These are phyloP conservation scores for Marcusenius ussheri DNA, from an alignment of 2,113 vertebrate species.

Conservation along the genomic window DNA sequence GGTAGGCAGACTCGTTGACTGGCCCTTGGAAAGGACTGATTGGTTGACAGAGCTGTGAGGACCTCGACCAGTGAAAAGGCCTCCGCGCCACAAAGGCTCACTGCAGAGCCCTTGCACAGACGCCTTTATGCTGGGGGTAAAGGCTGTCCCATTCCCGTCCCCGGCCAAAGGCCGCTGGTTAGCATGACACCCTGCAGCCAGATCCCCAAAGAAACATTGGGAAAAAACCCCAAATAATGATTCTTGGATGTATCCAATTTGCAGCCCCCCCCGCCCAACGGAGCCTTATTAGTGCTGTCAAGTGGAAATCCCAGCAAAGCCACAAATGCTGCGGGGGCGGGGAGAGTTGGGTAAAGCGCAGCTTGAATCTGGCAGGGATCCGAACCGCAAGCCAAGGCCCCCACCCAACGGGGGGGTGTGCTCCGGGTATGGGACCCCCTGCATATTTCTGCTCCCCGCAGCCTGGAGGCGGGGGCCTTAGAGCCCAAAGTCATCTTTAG, in stretches of 20 bases:
- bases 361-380: not conserved
- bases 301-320: conserved; percentile 7
- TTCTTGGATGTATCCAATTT: not conserved
- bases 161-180: not conserved
- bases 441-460: not conserved
- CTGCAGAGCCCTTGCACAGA: not conserved
- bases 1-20: not conserved
- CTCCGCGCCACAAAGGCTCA: not conserved
- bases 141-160: not conserved
- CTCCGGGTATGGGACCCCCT: not conserved
- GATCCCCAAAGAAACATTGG: not conserved
- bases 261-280: not conserved
- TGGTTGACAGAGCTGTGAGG: not conserved
- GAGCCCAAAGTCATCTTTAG: not conserved
- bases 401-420: not conserved
- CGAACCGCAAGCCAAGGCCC: not conserved
- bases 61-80: not conserved
- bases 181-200: not conserved
- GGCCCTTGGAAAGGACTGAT: not conserved
- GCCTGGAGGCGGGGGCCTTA: not conserved
- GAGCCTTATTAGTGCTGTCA: conserved; percentile 8
- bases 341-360: not conserved
- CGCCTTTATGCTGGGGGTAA: not conserved
- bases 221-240: conserved; percentile 1
- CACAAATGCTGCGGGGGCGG: not conserved